Evolutionary conservation across 37 sponge, comb jelly and placozoan species (phyloP).

Genomic region (Ephydatia muelleri): DNA sequence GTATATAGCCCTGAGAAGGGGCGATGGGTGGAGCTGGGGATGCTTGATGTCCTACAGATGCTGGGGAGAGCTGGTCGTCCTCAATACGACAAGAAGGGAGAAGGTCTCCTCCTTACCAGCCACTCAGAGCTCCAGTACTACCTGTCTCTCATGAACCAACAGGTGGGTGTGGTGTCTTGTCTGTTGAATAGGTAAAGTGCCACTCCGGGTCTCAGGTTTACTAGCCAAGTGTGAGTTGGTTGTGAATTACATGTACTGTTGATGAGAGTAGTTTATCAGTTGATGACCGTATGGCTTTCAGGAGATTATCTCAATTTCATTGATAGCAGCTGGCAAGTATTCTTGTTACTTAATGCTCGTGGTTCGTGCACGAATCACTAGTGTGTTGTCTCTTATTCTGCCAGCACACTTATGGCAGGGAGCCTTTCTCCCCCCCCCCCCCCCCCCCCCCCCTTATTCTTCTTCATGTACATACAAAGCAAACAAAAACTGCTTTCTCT

Average conservation of each 20-base stretch:
- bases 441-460: too few relatives aligned
- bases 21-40: constrained; percentile 94
- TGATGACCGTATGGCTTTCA: background rate
- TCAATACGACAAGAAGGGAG: constrained; percentile 94
- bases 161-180: constrained; percentile 28
- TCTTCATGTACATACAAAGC: too few relatives aligned
- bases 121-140: constrained; percentile 98
- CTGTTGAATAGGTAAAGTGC: background rate
- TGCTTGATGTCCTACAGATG: constrained; percentile 98
- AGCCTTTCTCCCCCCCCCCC: too few relatives aligned
- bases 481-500: too few relatives aligned
- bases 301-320: too few relatives aligned
- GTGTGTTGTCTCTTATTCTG: too few relatives aligned
- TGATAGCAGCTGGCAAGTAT: too few relatives aligned
- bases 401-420: too few relatives aligned
- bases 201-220: too few relatives aligned
- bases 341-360: too few relatives aligned
- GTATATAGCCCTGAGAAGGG: constrained; percentile 98
- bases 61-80: constrained; percentile 98
- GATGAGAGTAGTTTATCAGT: background rate
- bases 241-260: background rate
- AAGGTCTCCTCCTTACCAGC: constrained; percentile 93
- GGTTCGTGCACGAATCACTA: too few relatives aligned
- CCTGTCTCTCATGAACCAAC: constrained; percentile 97
- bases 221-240: too few relatives aligned